Base-by-base conservation (phyloP, 1,140 invertebrate genomes). In the Aphelenchoides avenae region DNA sequence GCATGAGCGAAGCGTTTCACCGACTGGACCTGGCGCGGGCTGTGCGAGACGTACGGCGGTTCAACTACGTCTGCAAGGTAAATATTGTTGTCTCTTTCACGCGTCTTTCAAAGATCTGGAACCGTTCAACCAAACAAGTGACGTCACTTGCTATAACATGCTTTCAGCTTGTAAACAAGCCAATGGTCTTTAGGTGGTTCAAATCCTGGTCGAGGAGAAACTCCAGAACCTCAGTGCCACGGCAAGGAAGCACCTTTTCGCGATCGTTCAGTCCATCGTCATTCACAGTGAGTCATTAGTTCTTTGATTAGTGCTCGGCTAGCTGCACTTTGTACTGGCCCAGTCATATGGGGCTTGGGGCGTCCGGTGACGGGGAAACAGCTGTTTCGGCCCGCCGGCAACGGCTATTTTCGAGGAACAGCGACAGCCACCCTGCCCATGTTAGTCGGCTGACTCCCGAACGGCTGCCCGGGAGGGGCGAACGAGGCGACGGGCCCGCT, bases 11-110 rank as follows among this genome's bases (percentile, higher is more conserved):
- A 79, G 91, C 90, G 1, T 86, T 98, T 15, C 88, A 90, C 72
- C 85, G 88, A 54, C 79, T 97, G 36, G 92, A 97, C 78, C 91
- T 96, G 80, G 85, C 87, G 50, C 89, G 88, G 56, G 91, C 92
- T 2, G 90, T 94, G 29, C 86, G 87, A 51, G 91, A 98, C 80
- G 87, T 88, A 13, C 84, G 90, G 47, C 82, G 92, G 48, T 95
- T 96, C 79, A 92, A 93, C 78, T 98, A 95, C 79, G 91, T 95
- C 66, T 91, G 89, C 71, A 89, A 91, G 73, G 82, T 82, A 36
- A 36, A 36, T 13, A 22, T 22, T 48, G 22, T 40, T 48, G 9
- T 58, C 0, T 57, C 26, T 22, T 18, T 47, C 43, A 46, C 18
- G 1, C 3, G 7, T 48, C 2, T 15, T 29, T 15, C 3, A 56